These are phyloP conservation scores for Eulemur albifrons DNA, from an alignment of 2,797 vertebrate species.

Conservation along the genomic window DNA sequence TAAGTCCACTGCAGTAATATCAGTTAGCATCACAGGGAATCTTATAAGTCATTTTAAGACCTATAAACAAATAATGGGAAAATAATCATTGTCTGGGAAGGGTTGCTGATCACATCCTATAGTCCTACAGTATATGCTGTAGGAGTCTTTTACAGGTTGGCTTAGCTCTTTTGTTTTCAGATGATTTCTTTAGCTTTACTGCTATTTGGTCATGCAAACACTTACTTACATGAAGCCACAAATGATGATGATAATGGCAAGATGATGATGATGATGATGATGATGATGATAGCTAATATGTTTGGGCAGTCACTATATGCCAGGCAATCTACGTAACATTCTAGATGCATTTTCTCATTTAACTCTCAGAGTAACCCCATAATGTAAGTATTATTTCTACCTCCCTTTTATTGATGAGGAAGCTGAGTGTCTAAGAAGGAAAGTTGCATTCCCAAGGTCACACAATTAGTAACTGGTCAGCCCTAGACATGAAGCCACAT, in stretches of 20 bases:
- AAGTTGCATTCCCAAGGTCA: background rate
- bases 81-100: background rate
- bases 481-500: background rate
- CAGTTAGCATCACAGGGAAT: background rate
- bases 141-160: background rate
- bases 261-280: background rate
- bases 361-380: background rate
- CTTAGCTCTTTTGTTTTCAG: background rate
- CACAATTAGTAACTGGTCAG: background rate
- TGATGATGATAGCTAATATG: background rate
- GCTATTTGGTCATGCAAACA: background rate
- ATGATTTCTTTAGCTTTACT: background rate
- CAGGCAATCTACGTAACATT: background rate
- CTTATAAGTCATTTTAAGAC: background rate
- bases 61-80: background rate
- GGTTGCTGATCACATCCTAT: too few relatives aligned
- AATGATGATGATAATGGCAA: background rate
- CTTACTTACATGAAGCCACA: background rate
- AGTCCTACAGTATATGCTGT: background rate
- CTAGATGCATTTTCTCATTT: background rate
- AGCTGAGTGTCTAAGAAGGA: background rate
- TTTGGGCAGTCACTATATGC: too few relatives aligned
- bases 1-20: fast-evolving
- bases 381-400: background rate
- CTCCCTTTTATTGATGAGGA: background rate